Conservation (phyloP, 1,140 invertebrate species). For the Charaxes varanes region DNA sequence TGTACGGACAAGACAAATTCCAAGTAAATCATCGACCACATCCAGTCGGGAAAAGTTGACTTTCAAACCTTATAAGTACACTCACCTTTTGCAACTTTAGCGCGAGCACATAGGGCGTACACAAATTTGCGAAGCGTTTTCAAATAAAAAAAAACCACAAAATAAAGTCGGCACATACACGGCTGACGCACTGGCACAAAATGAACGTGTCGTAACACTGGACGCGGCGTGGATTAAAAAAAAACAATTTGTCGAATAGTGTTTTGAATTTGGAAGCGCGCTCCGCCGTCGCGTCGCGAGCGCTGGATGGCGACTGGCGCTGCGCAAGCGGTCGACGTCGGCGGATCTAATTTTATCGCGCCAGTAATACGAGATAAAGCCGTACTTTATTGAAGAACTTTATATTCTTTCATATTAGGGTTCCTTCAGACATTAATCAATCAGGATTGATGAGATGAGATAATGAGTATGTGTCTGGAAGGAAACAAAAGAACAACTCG, state of each 20-base stretch:
- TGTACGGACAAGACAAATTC: constrained; percentile 22
- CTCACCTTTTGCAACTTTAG: constrained; percentile 47
- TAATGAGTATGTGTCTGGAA: too few relatives aligned
- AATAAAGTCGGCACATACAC: constrained; percentile 32
- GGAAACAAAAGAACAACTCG: too few relatives aligned
- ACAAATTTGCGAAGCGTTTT: constrained; percentile 24
- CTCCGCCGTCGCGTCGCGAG: constrained; percentile 34
- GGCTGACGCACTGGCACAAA: constrained; percentile 47
- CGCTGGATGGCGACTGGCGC: constrained; percentile 47
- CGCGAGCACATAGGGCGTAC: constrained; percentile 43
- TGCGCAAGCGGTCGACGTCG: constrained; percentile 38
- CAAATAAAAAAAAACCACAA: constrained; percentile 30
- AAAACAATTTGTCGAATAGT: constrained; percentile 34
- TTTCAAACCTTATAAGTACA: constrained; percentile 37
- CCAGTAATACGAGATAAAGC: constrained; percentile 70
- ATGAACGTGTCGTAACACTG: constrained; percentile 51
- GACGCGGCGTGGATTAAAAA: constrained; percentile 35
- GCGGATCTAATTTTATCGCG: constrained; percentile 67
- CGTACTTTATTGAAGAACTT: constrained; percentile 58
- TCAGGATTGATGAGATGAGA: too few relatives aligned
- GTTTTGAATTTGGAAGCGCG: constrained; percentile 28
- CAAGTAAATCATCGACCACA: constrained; percentile 23
- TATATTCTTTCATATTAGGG: constrained; percentile 24
- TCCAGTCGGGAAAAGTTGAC: constrained; percentile 31
- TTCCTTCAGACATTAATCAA: neutral